These are phyloP conservation scores for Micrasema minimum DNA, from an alignment of 1,140 invertebrate genomes.

Conservation along the genomic window DNA sequence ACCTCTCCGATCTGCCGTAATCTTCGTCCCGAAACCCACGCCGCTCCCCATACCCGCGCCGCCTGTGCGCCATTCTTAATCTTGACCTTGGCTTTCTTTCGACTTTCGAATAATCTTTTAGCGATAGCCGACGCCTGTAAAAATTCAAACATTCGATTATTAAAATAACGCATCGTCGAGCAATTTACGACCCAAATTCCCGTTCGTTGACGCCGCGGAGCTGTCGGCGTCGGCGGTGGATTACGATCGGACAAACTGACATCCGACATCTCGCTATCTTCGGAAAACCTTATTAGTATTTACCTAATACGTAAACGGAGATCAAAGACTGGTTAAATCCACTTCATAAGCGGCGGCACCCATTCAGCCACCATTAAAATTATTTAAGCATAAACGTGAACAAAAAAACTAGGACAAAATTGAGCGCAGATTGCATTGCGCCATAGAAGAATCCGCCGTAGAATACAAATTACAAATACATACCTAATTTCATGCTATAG, in stretches of 20 bases:
- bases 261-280: slow-evolving; percentile 26
- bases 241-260: slow-evolving; percentile 18
- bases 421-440: neutral
- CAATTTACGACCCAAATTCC: slow-evolving; percentile 32
- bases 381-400: neutral
- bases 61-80: slow-evolving; percentile 38
- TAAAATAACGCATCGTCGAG: slow-evolving; percentile 9
- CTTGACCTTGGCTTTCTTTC: neutral
- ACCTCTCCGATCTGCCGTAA: neutral
- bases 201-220: slow-evolving; percentile 25
- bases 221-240: slow-evolving; percentile 22
- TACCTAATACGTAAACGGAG: slow-evolving; percentile 30
- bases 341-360: neutral
- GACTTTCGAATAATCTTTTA: slow-evolving; percentile 32
- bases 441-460: too few species aligned
- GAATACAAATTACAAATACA: too few species aligned
- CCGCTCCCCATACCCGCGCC: slow-evolving; percentile 28
- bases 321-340: too few species aligned
- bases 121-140: slow-evolving; percentile 43
- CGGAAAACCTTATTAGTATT: slow-evolving; percentile 32
- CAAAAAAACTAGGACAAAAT: neutral
- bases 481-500: too few species aligned
- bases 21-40: slow-evolving; percentile 17
- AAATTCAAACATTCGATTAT: slow-evolving; percentile 41
- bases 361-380: neutral